Conservation (phyloP, 1,140 invertebrate genomes). For the Epicauta chinensis region DNA sequence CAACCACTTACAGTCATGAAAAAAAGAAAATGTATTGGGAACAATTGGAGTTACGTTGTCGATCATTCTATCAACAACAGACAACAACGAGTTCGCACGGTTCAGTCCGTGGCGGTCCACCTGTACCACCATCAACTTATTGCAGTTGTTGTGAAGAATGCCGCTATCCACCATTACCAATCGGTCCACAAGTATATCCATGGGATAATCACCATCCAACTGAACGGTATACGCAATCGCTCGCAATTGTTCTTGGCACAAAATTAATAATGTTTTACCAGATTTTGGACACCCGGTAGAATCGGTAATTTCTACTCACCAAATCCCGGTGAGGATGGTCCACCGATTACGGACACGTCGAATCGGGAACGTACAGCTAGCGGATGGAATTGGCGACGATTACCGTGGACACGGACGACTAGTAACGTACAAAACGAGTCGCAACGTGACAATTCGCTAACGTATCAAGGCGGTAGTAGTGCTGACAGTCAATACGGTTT, state of each 20-base stretch:
- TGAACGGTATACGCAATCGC: conserved; percentile 38
- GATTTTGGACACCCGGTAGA: conserved; percentile 48
- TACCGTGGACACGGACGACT: conserved; percentile 49
- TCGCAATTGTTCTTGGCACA: background rate
- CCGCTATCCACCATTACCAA: conserved; percentile 49
- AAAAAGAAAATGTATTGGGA: conserved; percentile 93
- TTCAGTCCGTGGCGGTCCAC: conserved; percentile 35
- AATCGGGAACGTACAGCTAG: conserved; percentile 46
- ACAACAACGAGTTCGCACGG: conserved; percentile 45
- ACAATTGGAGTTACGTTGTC: conserved; percentile 74
- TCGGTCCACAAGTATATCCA: conserved; percentile 46
- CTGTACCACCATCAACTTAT: conserved; percentile 40
- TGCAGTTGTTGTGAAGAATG: conserved; percentile 71
- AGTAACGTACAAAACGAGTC: conserved; percentile 30
- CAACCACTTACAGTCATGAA: conserved; percentile 61
- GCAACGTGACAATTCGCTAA: conserved; percentile 36
- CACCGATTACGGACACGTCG: conserved; percentile 42
- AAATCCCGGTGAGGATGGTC: conserved; percentile 58
- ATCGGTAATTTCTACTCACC: conserved; percentile 75
- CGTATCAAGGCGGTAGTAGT: conserved; percentile 37
- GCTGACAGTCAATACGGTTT: conserved; percentile 64
- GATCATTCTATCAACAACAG: conserved; percentile 60
- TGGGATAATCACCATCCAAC: conserved; percentile 44
- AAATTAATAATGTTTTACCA: conserved; percentile 20
- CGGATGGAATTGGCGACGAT: conserved; percentile 54